Evolutionary conservation across 92 coral and sea anemone genomes (phyloP).

Genomic region (Pocillopora meandrina): DNA sequence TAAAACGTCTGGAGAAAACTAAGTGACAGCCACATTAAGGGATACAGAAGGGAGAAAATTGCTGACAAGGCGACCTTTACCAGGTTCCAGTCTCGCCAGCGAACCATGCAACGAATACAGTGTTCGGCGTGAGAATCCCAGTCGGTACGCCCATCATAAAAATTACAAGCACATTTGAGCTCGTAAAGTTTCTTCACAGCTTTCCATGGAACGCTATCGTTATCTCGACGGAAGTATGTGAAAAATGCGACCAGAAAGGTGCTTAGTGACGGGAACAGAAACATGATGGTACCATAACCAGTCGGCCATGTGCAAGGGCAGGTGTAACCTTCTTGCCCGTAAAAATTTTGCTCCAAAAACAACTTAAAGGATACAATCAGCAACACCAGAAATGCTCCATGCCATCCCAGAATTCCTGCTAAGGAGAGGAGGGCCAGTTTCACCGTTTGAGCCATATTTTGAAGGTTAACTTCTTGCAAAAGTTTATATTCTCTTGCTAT

Average conservation of each 20-base stretch:
- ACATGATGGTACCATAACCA: slow-evolving; percentile 50
- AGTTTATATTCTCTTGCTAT: not conserved
- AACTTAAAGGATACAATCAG: slow-evolving; percentile 39
- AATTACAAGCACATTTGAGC: slow-evolving; percentile 15
- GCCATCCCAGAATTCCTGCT: slow-evolving; percentile 54
- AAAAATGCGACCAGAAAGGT: slow-evolving; percentile 40
- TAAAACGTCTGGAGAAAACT: slow-evolving; percentile 30
- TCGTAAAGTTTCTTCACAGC: slow-evolving; percentile 17
- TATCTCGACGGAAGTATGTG: slow-evolving; percentile 46
- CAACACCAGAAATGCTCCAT: slow-evolving; percentile 41
- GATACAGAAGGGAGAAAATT: slow-evolving; percentile 32
- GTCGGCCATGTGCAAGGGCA: slow-evolving; percentile 55
- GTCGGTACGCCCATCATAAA: not conserved
- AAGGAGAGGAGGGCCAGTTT: slow-evolving; percentile 28
- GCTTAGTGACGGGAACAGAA: slow-evolving; percentile 39
- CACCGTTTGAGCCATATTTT: slow-evolving; percentile 34
- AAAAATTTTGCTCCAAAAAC: not conserved
- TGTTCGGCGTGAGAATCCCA: slow-evolving; percentile 32
- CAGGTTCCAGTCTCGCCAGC: slow-evolving; percentile 17
- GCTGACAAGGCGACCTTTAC: slow-evolving; percentile 29
- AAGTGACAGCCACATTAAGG: slow-evolving; percentile 30
- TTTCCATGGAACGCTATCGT: slow-evolving; percentile 54
- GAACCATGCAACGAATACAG: slow-evolving; percentile 7
- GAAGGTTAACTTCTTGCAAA: not conserved
- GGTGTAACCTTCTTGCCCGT: not conserved